Evolutionary conservation across 1,140 invertebrate species (phyloP).

Genomic region (Bombus balteatus): DNA sequence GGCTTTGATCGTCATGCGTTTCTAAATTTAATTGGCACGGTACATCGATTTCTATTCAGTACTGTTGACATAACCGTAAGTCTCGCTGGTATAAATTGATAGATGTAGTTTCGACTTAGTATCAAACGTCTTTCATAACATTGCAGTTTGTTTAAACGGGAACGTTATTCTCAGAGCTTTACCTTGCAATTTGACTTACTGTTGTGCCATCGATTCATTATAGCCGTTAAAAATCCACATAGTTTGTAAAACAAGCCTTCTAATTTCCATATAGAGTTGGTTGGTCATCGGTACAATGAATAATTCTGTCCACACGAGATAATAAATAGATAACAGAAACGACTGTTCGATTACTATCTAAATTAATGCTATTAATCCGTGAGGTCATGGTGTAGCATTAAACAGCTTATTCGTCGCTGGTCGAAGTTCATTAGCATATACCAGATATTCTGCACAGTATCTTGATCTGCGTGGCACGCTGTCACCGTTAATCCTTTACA

Average conservation of each 20-base stretch:
- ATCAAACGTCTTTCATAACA: neutral
- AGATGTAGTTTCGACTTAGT: neutral
- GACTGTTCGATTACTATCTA: conserved; percentile 22
- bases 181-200: neutral
- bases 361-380: neutral
- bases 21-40: conserved; percentile 2
- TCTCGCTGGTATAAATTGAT: neutral
- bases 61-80: neutral
- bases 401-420: neutral
- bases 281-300: neutral
- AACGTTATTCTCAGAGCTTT: neutral
- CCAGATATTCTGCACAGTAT: neutral
- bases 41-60: neutral
- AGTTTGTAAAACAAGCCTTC: neutral
- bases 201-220: neutral
- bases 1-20: neutral
- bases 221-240: neutral
- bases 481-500: neutral
- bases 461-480: neutral
- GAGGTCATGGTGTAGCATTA: too few relatives aligned
- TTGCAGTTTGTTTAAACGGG: neutral
- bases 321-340: conserved; percentile 10
- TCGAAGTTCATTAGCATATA: conserved; percentile 1
- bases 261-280: neutral
- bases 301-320: neutral